Base-by-base conservation (phyloP, 2,888 invertebrate genomes). In the Limenitis camilla region DNA sequence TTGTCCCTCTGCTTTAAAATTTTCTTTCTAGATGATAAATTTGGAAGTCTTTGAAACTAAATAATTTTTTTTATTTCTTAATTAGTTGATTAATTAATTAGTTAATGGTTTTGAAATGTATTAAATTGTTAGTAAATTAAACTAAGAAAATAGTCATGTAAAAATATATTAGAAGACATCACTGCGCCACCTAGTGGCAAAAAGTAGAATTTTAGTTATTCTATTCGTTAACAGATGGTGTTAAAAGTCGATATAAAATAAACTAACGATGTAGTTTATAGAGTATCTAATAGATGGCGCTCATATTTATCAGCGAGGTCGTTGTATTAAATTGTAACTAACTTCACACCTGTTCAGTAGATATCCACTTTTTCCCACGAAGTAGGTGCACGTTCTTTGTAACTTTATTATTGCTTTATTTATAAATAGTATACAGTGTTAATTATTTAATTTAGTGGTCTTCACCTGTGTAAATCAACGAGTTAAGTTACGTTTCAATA, bases 161-260 rank as follows among this genome's bases (percentile, higher is more conserved):
- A n/a, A n/a, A n/a, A n/a, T n/a, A n/a, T 19, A 19, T 3, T 19
- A 19, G 19, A n/a, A n/a, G n/a, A n/a, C n/a, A n/a, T n/a, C n/a
- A 11, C 55, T 38, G 31, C 44, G 70, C 53, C 70, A 72, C 68
- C 80, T 79, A 44, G 53, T 52, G 56, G 3, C 6, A 0, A 67
- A 46, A 66, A 68, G 65, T 35, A 27, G 9, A 11, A 10, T 5
- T 30, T n/a, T n/a, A 8, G 8, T 43, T 5, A 1, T 29, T n/a
- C 42, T 44, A 54, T 43, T 52, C 28, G 5, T 29, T 33, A 19
- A 49, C 32, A 56, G 58, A 51, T 54, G 50, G 29, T 52, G 29
- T 6, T 32, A 5, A 4, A 29, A 2, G 2, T 7, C 6, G 1
- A 19, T 28, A 10, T 1, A n/a, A 5, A 9, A n/a, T 0, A 9